phyloP scores from a whole-genome alignment of 2,888 invertebrate genomes.

The Stenotaenia linearis region DNA sequence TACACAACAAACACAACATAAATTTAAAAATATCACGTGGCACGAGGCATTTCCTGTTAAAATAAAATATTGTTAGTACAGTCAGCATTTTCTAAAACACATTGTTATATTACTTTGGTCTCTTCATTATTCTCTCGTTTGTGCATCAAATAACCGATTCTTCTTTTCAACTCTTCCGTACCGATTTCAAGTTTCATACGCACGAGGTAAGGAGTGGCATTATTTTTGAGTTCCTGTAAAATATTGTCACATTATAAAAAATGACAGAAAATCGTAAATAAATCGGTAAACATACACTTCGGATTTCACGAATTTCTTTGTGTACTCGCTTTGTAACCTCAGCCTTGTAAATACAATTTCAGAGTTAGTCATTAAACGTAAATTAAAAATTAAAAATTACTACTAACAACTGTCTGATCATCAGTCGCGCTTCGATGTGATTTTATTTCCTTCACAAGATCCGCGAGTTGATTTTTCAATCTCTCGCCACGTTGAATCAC shows the following conservation, averaged over 20 bases:
- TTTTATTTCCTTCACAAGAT: neutral
- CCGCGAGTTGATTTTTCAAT: neutral
- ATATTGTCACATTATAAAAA: neutral
- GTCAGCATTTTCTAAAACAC: no score
- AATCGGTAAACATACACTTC: neutral
- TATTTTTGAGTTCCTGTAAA: neutral
- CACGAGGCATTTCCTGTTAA: neutral
- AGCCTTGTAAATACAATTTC: neutral
- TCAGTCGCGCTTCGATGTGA: neutral
- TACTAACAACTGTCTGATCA: neutral
- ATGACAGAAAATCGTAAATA: neutral
- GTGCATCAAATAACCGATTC: neutral
- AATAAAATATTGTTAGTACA: no score
- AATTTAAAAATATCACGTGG: neutral
- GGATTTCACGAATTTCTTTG: neutral
- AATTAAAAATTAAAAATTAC: neutral
- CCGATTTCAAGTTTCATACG: neutral
- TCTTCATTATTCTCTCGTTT: neutral
- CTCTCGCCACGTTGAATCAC: neutral
- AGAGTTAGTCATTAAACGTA: no score
- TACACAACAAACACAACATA: neutral
- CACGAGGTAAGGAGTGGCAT: neutral
- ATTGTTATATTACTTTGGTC: neutral
- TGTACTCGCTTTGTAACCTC: neutral
- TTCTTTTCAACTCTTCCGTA: neutral